Evolutionary conservation across 2,888 invertebrate genomes (phyloP).

Genomic region (Atrina japonica): DNA sequence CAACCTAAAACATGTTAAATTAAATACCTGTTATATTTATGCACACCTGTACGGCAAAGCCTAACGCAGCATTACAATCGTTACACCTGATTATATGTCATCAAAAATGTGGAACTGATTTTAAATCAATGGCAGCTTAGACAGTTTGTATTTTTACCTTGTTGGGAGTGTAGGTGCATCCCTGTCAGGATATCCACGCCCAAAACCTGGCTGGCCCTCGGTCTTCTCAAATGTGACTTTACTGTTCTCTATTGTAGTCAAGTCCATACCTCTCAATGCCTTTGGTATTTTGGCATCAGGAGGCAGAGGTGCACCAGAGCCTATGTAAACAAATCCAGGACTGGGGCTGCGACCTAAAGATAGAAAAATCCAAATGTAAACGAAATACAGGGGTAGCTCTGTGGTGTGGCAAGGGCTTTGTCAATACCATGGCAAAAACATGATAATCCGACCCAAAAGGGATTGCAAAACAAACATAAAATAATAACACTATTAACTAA

Average conservation of each 20-base stretch:
- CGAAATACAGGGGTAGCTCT: not conserved
- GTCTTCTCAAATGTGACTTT: conserved; percentile 60
- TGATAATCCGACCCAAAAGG: not conserved
- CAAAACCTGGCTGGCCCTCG: conserved; percentile 23
- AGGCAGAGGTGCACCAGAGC: conserved; percentile 76
- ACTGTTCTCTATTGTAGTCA: conserved; percentile 37
- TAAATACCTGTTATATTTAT: too few species aligned
- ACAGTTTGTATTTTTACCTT: conserved; percentile 31
- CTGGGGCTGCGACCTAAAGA: conserved; percentile 76
- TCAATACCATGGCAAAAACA: not conserved
- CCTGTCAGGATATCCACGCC: conserved; percentile 37
- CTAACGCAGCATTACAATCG: too few species aligned
- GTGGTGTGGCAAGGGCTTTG: not conserved
- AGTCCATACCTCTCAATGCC: conserved; percentile 41
- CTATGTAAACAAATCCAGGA: conserved; percentile 77
- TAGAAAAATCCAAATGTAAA: conserved; percentile 8
- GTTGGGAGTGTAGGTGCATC: conserved; percentile 41
- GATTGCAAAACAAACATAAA: not conserved
- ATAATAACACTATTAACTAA: too few species aligned
- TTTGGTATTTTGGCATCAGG: conserved; percentile 63
- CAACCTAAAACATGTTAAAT: too few species aligned
- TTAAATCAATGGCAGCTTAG: too few species aligned
- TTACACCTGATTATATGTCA: too few species aligned
- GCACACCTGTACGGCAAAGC: too few species aligned
- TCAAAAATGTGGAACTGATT: too few species aligned